Evolutionary conservation across 2,888 invertebrate genomes (phyloP).

Genomic region (Xanthia icteritia): DNA sequence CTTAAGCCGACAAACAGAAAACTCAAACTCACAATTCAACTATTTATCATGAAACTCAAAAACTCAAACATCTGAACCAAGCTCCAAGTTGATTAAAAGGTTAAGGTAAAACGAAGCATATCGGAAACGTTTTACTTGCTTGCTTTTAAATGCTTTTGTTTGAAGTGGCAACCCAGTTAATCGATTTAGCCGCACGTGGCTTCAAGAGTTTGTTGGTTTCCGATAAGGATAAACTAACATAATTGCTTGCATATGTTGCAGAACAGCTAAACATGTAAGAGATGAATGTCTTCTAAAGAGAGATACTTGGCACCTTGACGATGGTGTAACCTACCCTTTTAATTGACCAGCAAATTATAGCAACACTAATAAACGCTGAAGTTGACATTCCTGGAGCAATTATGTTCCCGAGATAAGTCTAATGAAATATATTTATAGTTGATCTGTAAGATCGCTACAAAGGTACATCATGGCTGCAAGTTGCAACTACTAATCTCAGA

Average conservation of each 20-base stretch:
- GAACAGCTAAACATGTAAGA: conserved; percentile 25
- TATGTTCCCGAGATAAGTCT: conserved; percentile 45
- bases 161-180: conserved; percentile 61
- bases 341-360: conserved; percentile 51
- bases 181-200: conserved; percentile 64
- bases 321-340: conserved; percentile 55
- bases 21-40: conserved; percentile 8
- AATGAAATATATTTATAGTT: conserved; percentile 53
- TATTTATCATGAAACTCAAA: too few relatives aligned
- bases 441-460: not conserved
- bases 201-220: conserved; percentile 58
- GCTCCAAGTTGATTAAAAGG: conserved; percentile 47
- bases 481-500: conserved; percentile 30
- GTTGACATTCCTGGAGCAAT: conserved; percentile 59
- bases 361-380: conserved; percentile 61
- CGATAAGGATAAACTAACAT: conserved; percentile 54
- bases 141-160: conserved; percentile 58
- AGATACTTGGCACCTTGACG: conserved; percentile 48
- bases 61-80: not conserved
- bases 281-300: conserved; percentile 43
- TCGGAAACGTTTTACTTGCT: conserved; percentile 49
- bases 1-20: conserved; percentile 22
- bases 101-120: conserved; percentile 56
- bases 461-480: conserved; percentile 4
- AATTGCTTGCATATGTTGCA: conserved; percentile 7